Evolutionary conservation across 2,797 vertebrate species (phyloP), one percentile per base, ranked within the genome.

Genomic region (Bucorvus abyssinicus): DNA sequence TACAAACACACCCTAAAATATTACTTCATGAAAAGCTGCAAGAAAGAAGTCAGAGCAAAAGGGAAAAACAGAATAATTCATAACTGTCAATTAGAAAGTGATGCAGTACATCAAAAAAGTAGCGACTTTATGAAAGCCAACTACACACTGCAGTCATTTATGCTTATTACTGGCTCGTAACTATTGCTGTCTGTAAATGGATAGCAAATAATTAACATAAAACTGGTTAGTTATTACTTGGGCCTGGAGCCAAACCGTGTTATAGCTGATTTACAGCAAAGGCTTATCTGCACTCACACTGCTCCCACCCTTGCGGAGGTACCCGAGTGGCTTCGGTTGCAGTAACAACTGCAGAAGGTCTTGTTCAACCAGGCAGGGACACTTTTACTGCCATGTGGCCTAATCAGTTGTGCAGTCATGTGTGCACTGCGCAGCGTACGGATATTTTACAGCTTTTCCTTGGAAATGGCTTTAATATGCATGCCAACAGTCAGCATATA

Each of bases 121-220:
- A 50, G 63, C 84, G 64, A 57, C 24, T 82, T 84, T 22, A 61
- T 30, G 38, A 89, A 87, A 93, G 60, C 61, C 38, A 73, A 24
- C 53, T 70, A 53, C 0, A 0, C 53, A 11, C 49, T 75, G 91
- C 86, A 64, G 81, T 60, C 57, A 36, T 90, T 94, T 85, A 27
- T 61, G 71, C 71, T 92, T 61, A 83, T 73, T 57, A 55, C 45
- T 42, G 56, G 45, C 78, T 79, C 68, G 50, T 80, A 85, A 85
- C 81, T 83, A 61, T 36, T 80, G 67, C 64, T 93, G 6, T 77
- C 47, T 1, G 6, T 71, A 68, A 68, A 93, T 88, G 34, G 77
- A 83, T 74, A 94, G 93, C 78, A 94, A 96, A 96, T 96, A 92
- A 94, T 97, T 97, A 95, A 97, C 95, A 93, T 91, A 68, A 89